Evolutionary conservation across 2,113 vertebrate species (phyloP).

Genomic region (Dryoscopus gambensis): DNA sequence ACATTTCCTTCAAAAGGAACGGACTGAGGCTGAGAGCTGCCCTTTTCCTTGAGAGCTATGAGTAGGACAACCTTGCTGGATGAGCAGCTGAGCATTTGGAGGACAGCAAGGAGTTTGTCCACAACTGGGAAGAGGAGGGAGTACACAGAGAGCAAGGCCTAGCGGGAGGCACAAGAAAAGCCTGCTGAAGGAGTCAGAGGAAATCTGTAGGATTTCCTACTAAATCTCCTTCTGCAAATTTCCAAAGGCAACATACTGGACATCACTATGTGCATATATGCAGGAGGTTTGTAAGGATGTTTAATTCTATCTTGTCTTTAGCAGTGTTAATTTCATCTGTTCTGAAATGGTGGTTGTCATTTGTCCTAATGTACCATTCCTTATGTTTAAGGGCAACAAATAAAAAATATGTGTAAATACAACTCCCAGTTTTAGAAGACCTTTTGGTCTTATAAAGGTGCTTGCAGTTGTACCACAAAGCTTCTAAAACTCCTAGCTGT

Average conservation of each 20-base stretch:
- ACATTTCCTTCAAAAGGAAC: background rate
- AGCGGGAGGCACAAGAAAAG: background rate
- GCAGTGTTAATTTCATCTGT: background rate
- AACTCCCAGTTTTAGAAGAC: background rate
- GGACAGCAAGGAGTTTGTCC: background rate
- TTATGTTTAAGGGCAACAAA: background rate
- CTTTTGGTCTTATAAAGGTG: background rate
- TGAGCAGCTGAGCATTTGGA: background rate
- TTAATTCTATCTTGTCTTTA: background rate
- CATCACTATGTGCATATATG: background rate
- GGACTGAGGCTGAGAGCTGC: fast-evolving
- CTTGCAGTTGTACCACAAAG: background rate
- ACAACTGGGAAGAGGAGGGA: background rate
- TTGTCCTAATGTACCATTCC: background rate
- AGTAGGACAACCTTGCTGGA: fast-evolving
- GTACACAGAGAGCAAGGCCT: background rate
- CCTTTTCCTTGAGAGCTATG: background rate
- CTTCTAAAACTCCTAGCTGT: background rate
- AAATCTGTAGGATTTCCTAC: background rate
- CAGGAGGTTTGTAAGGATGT: background rate
- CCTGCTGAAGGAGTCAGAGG: background rate
- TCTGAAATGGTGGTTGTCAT: background rate
- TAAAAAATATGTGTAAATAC: background rate
- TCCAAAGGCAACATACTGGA: background rate
- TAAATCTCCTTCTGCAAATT: background rate